Conservation (phyloP, 2,888 invertebrate genomes). For the Conops quadrifasciatus region DNA sequence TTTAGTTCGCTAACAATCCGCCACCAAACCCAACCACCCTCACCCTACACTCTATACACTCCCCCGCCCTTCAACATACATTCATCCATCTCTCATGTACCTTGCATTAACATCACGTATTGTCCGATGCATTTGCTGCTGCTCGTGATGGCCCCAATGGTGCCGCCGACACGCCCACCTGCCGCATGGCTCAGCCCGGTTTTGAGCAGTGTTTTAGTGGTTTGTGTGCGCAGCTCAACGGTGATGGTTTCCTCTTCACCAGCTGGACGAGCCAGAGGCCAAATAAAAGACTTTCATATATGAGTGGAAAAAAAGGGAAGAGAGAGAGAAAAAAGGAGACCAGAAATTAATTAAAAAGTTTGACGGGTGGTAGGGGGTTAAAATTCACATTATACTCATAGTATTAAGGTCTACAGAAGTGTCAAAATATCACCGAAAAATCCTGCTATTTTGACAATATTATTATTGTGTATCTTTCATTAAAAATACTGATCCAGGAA, state of each 20-base stretch:
- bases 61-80: not conserved
- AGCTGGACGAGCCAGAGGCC: constrained; percentile 74
- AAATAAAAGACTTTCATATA: constrained; percentile 70
- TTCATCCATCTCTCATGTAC: constrained; percentile 46
- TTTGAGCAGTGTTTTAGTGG: constrained; percentile 57
- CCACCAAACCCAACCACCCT: too few species aligned
- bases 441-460: too few species aligned
- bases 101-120: constrained; percentile 60
- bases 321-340: too few species aligned
- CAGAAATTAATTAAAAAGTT: too few species aligned
- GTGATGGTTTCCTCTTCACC: constrained; percentile 71
- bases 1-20: too few species aligned
- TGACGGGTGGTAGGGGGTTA: too few species aligned
- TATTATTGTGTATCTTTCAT: too few species aligned
- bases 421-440: too few species aligned
- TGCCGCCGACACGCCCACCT: constrained; percentile 46
- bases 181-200: constrained; percentile 51
- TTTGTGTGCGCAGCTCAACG: constrained; percentile 66
- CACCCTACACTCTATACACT: not conserved
- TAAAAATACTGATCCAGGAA: too few species aligned
- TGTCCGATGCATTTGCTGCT: constrained; percentile 60
- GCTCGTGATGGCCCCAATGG: constrained; percentile 55
- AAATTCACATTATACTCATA: too few species aligned
- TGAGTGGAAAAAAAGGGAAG: not conserved
- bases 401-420: too few species aligned